Evolutionary conservation across 2,113 vertebrate genomes (phyloP), one percentile per base, ranked within the genome.

Genomic region (Larimichthys crocea): DNA sequence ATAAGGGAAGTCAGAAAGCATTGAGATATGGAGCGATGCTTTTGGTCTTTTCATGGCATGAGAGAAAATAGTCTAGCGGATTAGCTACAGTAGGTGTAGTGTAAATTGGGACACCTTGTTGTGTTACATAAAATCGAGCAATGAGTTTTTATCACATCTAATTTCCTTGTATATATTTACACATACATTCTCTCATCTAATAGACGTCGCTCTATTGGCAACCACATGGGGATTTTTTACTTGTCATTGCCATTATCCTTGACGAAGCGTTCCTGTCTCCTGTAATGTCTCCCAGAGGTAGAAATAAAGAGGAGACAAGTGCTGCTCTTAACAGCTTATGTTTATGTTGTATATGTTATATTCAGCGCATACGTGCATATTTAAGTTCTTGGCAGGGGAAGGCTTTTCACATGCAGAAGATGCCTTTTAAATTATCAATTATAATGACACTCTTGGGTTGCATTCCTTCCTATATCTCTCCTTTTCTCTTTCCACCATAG

Each of bases 401-500:
- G 17, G 50, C 74, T 88, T 74, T 79, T 56, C 63, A 78, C 44
- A 73, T 70, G 44, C 55, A 53, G 49, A 68, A 60, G 46, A 72
- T 69, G 60, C 46, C 85, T 78, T 86, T 87, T 90, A 80, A 92
- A 90, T 87, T 42, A 92, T 89, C 88, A 76, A 92, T 88, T 56
- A 73, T 87, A 76, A 89, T 68, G 83, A 83, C 88, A 83, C 87
- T 87, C 86, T 71, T 9, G 55, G 80, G 84, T 63, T 76, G 53
- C 74, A 74, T 66, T 85, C 67, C 52, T 81, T 74, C 60, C 68
- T 70, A 53, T 85, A 84, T 75, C 73, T 74, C 59, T 71, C 10
- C 74, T 59, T 84, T 84, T 82, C 70, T 69, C 64, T 79, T 82
- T 64, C 76, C 59, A 86, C 81, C 68, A 84, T 90, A 80, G 80